Evolutionary conservation across 2,113 vertebrate species (phyloP).

Genomic region (Patagioenas fasciata): DNA sequence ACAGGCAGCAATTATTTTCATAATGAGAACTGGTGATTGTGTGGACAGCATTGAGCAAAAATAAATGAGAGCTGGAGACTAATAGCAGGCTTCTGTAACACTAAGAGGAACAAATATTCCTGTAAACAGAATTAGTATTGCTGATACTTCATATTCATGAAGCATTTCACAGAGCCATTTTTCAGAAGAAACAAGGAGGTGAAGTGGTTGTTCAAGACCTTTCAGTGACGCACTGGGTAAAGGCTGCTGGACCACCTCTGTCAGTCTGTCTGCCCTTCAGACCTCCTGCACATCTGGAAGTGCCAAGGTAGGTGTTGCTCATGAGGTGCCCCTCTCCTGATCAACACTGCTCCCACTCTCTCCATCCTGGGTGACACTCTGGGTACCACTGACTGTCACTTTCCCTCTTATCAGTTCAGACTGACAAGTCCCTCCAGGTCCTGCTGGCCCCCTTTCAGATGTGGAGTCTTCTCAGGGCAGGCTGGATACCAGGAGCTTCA

Average conservation of each 20-base stretch:
- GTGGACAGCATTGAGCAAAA: background rate
- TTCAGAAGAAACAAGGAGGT: background rate
- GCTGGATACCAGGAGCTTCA: background rate
- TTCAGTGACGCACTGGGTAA: rapidly evolving
- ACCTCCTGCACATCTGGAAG: background rate
- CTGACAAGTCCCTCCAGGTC: background rate
- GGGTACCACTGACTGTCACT: rapidly evolving
- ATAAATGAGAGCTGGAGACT: constrained; percentile 26
- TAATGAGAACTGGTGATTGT: constrained; percentile 36
- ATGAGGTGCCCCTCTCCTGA: background rate
- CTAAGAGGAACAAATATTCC: background rate
- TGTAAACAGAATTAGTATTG: background rate
- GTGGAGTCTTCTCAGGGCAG: background rate
- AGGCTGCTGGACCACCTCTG: background rate
- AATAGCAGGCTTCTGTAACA: background rate
- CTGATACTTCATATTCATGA: rapidly evolving
- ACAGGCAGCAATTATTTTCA: constrained; percentile 49
- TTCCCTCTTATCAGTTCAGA: background rate
- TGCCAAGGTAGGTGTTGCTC: rapidly evolving
- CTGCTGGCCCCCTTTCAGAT: background rate
- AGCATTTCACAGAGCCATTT: background rate
- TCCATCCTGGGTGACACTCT: background rate
- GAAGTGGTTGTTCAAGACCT: background rate
- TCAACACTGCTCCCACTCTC: rapidly evolving
- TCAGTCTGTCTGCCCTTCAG: background rate